Base-by-base conservation (phyloP, 2,797 vertebrate genomes). In the Gymnoscopelus microlampas region DNA sequence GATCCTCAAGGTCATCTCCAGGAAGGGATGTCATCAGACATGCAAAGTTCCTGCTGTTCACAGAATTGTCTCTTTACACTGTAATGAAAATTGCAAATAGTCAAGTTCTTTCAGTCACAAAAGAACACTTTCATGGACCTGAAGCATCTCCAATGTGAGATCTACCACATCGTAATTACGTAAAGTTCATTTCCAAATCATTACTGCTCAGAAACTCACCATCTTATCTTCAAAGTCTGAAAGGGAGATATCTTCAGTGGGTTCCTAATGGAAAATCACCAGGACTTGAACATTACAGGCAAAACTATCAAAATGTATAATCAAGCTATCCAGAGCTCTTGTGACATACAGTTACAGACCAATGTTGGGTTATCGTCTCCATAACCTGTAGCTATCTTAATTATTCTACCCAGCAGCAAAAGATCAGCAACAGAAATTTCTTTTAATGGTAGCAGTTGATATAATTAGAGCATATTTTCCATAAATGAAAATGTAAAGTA, bases 51-150 rank as follows among this genome's bases (percentile, higher is more conserved):
- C 35, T 39, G 24, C 64, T 48, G 44, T 13, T 56, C 59, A 73
- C 44, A 67, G 71, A 56, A 26, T 60, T 24, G 39, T 19, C 7
- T 73, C 55, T 64, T 32, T 66, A n/a, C 71, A 73, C 66, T 68
- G 29, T 15, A 69, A 60, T 15, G 2, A 67, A 14, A 63, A 24
- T 8, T 48, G 2, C 9, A 77, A 8, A 23, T 64, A n/a, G 19
- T 19, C 19, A 19, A 19, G 19, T 12, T 47, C 55, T 48, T 48
- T 8, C 47, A 48, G 47, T 48, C 47, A 48, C 47, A 8, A 8
- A 48, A 8, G 2, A 12, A 48, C 3, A 48, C 2, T 12, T 8
- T 48, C 12, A 48, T 12, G 12, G 47, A 12, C 48, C 48, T 50
- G 14, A 11, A 50, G 48, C 48, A 50, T 12, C 32, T 35, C 32